phyloP scores from a whole-genome alignment of 2,888 invertebrate genomes.

The Drosophila paramelanica region DNA sequence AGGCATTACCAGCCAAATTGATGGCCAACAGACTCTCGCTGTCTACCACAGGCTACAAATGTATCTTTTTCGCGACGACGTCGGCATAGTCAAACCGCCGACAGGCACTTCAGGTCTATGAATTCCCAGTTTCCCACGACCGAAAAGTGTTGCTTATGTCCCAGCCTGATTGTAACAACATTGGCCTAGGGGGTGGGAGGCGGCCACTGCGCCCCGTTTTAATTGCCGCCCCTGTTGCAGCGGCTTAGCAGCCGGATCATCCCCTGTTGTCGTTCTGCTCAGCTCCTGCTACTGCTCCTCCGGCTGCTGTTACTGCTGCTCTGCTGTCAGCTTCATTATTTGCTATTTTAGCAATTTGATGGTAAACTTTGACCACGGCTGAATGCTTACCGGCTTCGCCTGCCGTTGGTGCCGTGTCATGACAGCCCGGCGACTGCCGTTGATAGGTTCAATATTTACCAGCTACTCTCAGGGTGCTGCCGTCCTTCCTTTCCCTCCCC shows the following conservation, averaged over 20 bases:
- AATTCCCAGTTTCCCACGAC: slow-evolving; percentile 71
- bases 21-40: slow-evolving; percentile 78
- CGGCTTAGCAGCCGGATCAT: slow-evolving; percentile 77
- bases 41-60: slow-evolving; percentile 72
- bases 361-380: slow-evolving; percentile 74
- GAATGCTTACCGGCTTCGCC: slow-evolving; percentile 24
- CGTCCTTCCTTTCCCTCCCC: slow-evolving; percentile 2
- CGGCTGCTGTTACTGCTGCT: neutral
- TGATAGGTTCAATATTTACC: slow-evolving; percentile 57
- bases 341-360: slow-evolving; percentile 81
- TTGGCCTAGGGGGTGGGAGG: slow-evolving; percentile 13
- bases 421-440: slow-evolving; percentile 49
- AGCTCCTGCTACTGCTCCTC: neutral
- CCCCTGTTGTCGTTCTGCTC: slow-evolving; percentile 49
- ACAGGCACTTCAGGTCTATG: slow-evolving; percentile 62
- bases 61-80: slow-evolving; percentile 60
- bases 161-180: slow-evolving; percentile 67
- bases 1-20: slow-evolving; percentile 65
- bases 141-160: slow-evolving; percentile 81
- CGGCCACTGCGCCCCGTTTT: slow-evolving; percentile 63
- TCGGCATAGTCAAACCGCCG: slow-evolving; percentile 69
- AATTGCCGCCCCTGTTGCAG: slow-evolving; percentile 72
- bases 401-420: slow-evolving; percentile 13
- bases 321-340: slow-evolving; percentile 79
- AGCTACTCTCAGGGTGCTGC: slow-evolving; percentile 39